Evolutionary conservation across 2,113 vertebrate species (phyloP).

Genomic region (Podarcis cretensis): DNA sequence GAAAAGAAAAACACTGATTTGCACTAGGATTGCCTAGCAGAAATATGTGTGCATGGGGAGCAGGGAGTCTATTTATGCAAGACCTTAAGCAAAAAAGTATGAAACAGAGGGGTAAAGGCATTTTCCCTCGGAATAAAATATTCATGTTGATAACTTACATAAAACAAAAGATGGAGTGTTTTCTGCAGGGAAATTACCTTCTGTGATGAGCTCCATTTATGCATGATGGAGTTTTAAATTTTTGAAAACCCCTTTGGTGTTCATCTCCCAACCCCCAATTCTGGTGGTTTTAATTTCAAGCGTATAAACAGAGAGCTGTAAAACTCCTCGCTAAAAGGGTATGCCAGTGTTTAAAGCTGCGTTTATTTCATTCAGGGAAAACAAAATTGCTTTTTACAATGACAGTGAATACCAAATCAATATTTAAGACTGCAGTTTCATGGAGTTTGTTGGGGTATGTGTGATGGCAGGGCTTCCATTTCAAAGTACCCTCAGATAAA

Average conservation of each 20-base stretch:
- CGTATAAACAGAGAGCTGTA: conserved; percentile 78
- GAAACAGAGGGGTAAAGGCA: conserved; percentile 69
- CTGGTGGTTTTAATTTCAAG: conserved; percentile 78
- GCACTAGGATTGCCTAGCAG: conserved; percentile 54
- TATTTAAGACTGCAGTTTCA: conserved; percentile 69
- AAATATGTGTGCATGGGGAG: conserved; percentile 12
- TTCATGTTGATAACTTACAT: conserved; percentile 85
- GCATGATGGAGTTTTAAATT: conserved; percentile 86
- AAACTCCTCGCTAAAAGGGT: conserved; percentile 75
- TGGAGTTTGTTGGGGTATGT: conserved; percentile 33
- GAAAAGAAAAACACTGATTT: background rate
- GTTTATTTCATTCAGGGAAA: conserved; percentile 72
- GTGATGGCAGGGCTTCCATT: conserved; percentile 43
- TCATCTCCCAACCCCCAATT: conserved; percentile 74
- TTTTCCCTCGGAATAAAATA: conserved; percentile 81
- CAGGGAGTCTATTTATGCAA: conserved; percentile 56
- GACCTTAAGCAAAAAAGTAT: conserved; percentile 53
- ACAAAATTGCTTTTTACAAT: conserved; percentile 70
- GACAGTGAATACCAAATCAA: conserved; percentile 73
- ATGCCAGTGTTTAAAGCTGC: conserved; percentile 71
- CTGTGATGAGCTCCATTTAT: conserved; percentile 84
- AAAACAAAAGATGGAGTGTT: conserved; percentile 86
- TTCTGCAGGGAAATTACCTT: conserved; percentile 86
- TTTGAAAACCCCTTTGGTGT: conserved; percentile 84
- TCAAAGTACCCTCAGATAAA: conserved; percentile 59